Conservation (phyloP, 1,140 invertebrate species). For the Heliconius nattereri region DNA sequence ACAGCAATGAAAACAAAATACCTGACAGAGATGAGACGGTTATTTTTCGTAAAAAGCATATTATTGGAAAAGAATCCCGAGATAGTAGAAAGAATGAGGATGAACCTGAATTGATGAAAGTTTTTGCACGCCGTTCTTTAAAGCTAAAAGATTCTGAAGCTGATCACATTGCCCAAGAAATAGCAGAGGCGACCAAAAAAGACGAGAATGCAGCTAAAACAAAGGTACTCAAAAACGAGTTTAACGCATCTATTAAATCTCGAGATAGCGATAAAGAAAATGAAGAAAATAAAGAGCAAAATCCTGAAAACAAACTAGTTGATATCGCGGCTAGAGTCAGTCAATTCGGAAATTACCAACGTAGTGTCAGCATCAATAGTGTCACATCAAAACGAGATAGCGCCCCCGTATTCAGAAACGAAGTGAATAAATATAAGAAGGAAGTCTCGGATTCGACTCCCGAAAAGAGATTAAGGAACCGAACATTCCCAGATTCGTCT, state of each 20-base stretch:
- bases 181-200: conserved; percentile 66
- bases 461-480: conserved; percentile 76
- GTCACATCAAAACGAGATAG: conserved; percentile 70
- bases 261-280: conserved; percentile 87
- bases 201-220: conserved; percentile 54
- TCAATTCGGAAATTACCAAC: conserved; percentile 72
- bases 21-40: conserved; percentile 70
- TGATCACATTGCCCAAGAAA: conserved; percentile 82
- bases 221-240: conserved; percentile 73
- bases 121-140: conserved; percentile 88
- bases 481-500: conserved; percentile 77
- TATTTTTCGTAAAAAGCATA: conserved; percentile 72
- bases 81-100: conserved; percentile 82
- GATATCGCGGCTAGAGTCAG: conserved; percentile 74
- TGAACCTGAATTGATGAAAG: conserved; percentile 89
- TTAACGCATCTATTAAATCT: conserved; percentile 80
- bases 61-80: conserved; percentile 62
- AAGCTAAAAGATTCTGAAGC: conserved; percentile 87
- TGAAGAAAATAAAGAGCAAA: conserved; percentile 72
- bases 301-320: conserved; percentile 67
- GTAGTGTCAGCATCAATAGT: conserved; percentile 72
- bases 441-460: conserved; percentile 79
- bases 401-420: conserved; percentile 63
- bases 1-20: conserved; percentile 69
- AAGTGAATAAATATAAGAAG: conserved; percentile 77